Percentiles rank a stretch among this genome's conserved stretches.
Evolutionary conservation across 2,113 vertebrate species (phyloP).

Genomic region (Chaetops frenatus): DNA sequence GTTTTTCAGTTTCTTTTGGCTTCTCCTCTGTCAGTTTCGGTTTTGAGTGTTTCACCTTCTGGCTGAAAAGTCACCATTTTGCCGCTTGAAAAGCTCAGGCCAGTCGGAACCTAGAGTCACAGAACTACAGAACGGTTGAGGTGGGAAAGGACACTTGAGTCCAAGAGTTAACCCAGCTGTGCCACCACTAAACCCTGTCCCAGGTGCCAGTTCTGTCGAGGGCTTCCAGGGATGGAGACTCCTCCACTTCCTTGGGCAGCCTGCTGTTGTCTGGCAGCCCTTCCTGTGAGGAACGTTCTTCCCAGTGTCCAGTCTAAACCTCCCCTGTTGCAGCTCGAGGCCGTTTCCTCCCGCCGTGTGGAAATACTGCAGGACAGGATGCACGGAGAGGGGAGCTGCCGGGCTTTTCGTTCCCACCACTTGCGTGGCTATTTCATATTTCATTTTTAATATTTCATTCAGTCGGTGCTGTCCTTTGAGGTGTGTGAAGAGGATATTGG

Average conservation of each 20-base stretch:
- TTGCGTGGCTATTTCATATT: background rate
- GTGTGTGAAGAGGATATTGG: background rate
- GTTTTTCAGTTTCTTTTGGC: background rate
- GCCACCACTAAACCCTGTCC: background rate
- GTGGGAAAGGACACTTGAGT: fast-evolving
- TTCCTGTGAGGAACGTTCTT: background rate
- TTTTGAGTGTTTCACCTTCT: background rate
- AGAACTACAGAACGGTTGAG: too few species aligned
- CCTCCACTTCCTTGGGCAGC: background rate
- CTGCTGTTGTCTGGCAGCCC: background rate
- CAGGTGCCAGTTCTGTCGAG: background rate
- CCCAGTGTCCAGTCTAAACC: background rate
- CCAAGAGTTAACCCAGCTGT: background rate
- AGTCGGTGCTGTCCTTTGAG: background rate
- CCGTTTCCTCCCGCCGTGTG: background rate
- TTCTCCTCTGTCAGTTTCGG: background rate
- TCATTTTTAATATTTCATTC: too few species aligned
- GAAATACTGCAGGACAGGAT: background rate
- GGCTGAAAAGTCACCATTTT: background rate
- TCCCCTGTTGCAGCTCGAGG: background rate
- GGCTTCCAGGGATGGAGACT: background rate
- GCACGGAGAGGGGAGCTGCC: background rate
- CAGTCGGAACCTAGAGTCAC: background rate
- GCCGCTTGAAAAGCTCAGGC: background rate
- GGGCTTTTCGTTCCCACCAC: background rate